Evolutionary conservation across 2,888 invertebrate genomes (phyloP).

Genomic region (Isoperla grammatica): DNA sequence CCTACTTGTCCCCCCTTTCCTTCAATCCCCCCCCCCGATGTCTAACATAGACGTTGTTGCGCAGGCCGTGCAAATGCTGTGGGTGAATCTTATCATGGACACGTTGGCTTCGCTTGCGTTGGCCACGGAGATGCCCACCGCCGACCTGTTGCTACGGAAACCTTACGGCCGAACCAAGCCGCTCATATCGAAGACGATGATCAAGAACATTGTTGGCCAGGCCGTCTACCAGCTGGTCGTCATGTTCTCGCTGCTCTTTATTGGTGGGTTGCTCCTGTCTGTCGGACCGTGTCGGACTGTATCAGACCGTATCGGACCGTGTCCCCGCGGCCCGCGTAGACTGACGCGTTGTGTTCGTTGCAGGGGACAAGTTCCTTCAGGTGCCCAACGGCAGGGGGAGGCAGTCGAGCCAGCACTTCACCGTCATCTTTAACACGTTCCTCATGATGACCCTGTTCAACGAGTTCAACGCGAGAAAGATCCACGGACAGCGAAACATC

Average conservation of each 20-base stretch:
- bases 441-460: conserved; percentile 65
- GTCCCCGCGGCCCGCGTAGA: too few species aligned
- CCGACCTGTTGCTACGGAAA: conserved; percentile 48
- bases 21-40: too few species aligned
- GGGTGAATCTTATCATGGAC: conserved; percentile 58
- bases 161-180: conserved; percentile 51
- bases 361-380: not conserved
- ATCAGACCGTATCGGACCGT: too few species aligned
- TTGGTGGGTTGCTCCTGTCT: conserved; percentile 41
- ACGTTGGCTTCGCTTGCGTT: conserved; percentile 53
- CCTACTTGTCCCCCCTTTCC: too few species aligned
- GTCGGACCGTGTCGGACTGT: too few species aligned
- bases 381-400: conserved; percentile 31
- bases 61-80: conserved; percentile 54
- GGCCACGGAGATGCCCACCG: conserved; percentile 52
- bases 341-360: not conserved
- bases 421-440: conserved; percentile 61
- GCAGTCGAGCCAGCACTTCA: conserved; percentile 48
- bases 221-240: conserved; percentile 51
- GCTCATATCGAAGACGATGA: conserved; percentile 51
- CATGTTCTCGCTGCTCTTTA: conserved; percentile 50
- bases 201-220: conserved; percentile 54
- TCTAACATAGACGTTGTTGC: too few species aligned
- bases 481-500: conserved; percentile 59
- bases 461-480: conserved; percentile 60